Evolutionary conservation across 64 coral and sea anemone species (phyloP).

Genomic region (Montipora efflorescens): DNA sequence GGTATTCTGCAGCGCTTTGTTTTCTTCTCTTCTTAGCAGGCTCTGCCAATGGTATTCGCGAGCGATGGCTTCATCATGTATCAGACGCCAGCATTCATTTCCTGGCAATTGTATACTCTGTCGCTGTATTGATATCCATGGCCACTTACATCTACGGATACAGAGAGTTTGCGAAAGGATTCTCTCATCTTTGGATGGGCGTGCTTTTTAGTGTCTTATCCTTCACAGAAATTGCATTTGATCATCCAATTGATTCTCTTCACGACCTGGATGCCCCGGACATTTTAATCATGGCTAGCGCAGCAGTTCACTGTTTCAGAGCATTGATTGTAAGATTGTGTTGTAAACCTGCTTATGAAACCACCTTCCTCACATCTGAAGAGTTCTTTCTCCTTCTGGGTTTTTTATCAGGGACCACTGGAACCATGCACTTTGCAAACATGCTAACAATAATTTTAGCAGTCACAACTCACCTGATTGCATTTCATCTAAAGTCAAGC

Average conservation of each 20-base stretch:
- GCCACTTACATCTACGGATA: constrained; percentile 84
- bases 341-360: constrained; percentile 57
- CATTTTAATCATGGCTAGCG: constrained; percentile 84
- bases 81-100: constrained; percentile 87
- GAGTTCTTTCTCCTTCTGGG: constrained; percentile 85
- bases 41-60: constrained; percentile 82
- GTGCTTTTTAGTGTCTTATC: constrained; percentile 94
- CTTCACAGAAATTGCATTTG: constrained; percentile 93
- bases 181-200: constrained; percentile 91
- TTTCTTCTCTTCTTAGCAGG: constrained; percentile 76
- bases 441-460: constrained; percentile 72
- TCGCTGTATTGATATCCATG: constrained; percentile 80
- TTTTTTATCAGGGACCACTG: constrained; percentile 74
- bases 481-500: constrained; percentile 92
- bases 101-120: constrained; percentile 71
- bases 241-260: constrained; percentile 85
- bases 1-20: constrained; percentile 73
- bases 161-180: constrained; percentile 76
- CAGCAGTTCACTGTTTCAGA: constrained; percentile 65
- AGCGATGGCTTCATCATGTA: constrained; percentile 90
- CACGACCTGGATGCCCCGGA: constrained; percentile 92
- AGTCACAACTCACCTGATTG: constrained; percentile 78
- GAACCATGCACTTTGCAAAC: constrained; percentile 71
- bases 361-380: constrained; percentile 77
- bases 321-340: constrained; percentile 71